These are phyloP conservation scores for Hylia prasina DNA, from an alignment of 2,113 vertebrate species.

Conservation along the genomic window DNA sequence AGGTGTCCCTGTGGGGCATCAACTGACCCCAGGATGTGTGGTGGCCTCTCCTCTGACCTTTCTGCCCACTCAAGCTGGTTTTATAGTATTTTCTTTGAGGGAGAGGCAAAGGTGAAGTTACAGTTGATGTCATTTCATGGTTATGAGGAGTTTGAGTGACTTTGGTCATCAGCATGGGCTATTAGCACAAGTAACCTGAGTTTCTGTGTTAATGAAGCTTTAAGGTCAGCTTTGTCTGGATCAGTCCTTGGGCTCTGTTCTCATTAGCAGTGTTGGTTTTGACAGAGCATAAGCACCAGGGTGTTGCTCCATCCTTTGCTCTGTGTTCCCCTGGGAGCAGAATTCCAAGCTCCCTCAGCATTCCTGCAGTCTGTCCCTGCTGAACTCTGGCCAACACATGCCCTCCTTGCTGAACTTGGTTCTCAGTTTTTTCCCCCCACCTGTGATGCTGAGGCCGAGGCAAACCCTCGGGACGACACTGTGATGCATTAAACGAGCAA, in stretches of 20 bases:
- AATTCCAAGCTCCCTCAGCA: neutral
- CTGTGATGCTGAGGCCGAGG: neutral
- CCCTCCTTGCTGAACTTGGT: neutral
- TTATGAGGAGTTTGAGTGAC: neutral
- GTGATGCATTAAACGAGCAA: neutral
- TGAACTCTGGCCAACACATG: accelerated
- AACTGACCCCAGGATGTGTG: neutral
- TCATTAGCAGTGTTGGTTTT: neutral
- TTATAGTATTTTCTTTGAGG: neutral
- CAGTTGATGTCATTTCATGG: neutral
- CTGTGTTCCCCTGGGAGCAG: neutral
- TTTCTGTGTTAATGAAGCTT: neutral
- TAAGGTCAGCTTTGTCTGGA: neutral
- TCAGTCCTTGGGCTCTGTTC: neutral
- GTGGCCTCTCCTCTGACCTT: neutral
- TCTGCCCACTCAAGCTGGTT: neutral
- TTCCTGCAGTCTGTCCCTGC: neutral
- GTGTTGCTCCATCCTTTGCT: neutral
- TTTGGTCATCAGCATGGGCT: neutral
- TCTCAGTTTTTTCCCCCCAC: neutral
- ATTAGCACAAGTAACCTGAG: neutral
- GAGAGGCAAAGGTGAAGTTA: neutral
- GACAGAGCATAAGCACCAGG: neutral
- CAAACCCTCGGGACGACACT: accelerated
- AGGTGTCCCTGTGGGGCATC: no score